These are phyloP conservation scores for Sinhomidia bicolor DNA, from an alignment of 2,888 invertebrate genomes.

Conservation along the genomic window DNA sequence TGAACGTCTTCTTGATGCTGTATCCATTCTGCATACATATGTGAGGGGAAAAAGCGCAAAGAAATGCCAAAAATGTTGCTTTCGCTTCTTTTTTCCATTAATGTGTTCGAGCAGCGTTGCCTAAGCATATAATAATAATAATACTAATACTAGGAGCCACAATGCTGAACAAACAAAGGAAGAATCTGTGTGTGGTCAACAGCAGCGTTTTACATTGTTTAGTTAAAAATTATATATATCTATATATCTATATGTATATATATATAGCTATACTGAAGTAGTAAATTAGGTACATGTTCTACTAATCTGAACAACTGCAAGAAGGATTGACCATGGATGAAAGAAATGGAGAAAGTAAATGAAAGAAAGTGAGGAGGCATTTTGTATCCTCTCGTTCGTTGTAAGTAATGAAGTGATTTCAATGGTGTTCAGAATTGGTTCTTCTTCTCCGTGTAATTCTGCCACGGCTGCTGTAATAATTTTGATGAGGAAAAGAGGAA, in stretches of 20 bases:
- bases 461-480: conserved; percentile 31
- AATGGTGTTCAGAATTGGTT: conserved; percentile 42
- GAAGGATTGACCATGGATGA: neutral
- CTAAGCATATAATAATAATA: no score
- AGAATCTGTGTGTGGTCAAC: neutral
- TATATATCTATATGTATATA: no score
- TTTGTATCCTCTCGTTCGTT: conserved; percentile 13
- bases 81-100: no score
- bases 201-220: neutral
- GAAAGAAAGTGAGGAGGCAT: conserved; percentile 28
- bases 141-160: no score
- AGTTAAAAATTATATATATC: conserved; percentile 4
- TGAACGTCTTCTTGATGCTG: no score
- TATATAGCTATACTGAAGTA: neutral
- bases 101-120: no score
- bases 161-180: neutral
- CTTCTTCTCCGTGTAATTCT: conserved; percentile 10
- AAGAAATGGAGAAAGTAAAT: conserved; percentile 9
- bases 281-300: conserved; percentile 7
- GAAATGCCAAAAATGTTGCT: no score
- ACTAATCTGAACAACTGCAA: conserved; percentile 18
- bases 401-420: conserved; percentile 65
- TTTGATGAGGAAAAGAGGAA: conserved; percentile 54
- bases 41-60: no score
- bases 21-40: no score